Evolutionary conservation across 2,888 invertebrate genomes (phyloP), one percentile per base, ranked within the genome.

Genomic region (Agrotis ipsilon): DNA sequence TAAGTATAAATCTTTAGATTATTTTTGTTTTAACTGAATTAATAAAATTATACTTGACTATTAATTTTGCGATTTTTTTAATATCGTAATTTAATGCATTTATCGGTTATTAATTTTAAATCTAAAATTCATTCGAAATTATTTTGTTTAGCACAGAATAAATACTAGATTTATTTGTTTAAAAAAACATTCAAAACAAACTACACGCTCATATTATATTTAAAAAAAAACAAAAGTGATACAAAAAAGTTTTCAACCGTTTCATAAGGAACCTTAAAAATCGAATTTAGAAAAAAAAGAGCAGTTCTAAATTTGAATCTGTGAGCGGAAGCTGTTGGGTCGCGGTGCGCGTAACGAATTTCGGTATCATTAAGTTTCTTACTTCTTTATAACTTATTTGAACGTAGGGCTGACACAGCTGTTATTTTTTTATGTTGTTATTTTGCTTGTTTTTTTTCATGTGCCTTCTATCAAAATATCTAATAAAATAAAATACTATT

Each of bases 311-410:
- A 94, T 94, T 94, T 92, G 92, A 94, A 94, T 93, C 88, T 84
- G 86, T 88, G 93, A 93, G 90, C 95, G 95, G 95, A 95, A 95
- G 94, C 95, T 90, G 90, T 81, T 83, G 83, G 83, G 78, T 87
- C 86, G 87, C 83, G 87, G 85, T 81, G 87, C 83, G 91, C 93
- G 94, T 89, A 94, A 94, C 95, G 94, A 95, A 95, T 94, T 88
- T 88, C 80, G 87, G 89, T 92, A 93, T 94, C 94, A 95, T 95
- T 95, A 93, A 86, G 86, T 81, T 87, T 90, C 90, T 90, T 87
- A 86, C 85, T 85, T 84, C 87, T 90, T 87, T 91, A 85, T 84
- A 87, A 87, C 89, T 90, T 89, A 89, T 89, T 92, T 87, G 85
- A 84, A 68, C 72, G 69, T 82, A 84, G 89, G 91, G 91, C 80